phyloP scores from a whole-genome alignment of 2,888 invertebrate genomes.

The Steinernema scapterisci region DNA sequence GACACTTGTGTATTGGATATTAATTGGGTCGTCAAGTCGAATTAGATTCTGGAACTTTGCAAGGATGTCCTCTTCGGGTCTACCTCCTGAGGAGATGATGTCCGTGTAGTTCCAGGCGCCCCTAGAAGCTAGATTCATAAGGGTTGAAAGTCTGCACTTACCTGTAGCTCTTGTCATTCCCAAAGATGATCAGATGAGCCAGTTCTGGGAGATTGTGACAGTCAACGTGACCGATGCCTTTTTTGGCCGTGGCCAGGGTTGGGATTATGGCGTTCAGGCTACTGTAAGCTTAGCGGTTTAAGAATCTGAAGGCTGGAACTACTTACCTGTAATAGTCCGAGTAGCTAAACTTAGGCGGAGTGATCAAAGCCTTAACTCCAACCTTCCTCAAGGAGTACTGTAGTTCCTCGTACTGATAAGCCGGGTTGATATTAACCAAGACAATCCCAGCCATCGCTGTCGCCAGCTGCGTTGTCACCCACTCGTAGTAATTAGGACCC shows the following conservation, averaged over 20 bases:
- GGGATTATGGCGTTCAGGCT: slow-evolving; percentile 36
- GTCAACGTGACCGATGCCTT: slow-evolving; percentile 48
- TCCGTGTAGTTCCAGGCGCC: slow-evolving; percentile 70
- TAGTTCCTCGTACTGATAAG: slow-evolving; percentile 76
- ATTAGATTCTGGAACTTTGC: slow-evolving; percentile 72
- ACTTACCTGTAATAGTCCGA: slow-evolving; percentile 74
- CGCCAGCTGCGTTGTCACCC: slow-evolving; percentile 77
- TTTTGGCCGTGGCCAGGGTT: slow-evolving; percentile 28
- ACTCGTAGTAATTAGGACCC: slow-evolving; percentile 79
- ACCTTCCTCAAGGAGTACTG: slow-evolving; percentile 78
- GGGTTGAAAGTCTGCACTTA: no score
- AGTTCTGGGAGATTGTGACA: slow-evolving; percentile 67
- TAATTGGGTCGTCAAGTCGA: slow-evolving; percentile 76
- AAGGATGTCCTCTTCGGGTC: slow-evolving; percentile 63
- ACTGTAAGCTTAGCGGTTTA: not conserved
- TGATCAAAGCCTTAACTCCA: slow-evolving; percentile 74
- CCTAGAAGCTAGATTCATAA: slow-evolving; percentile 43
- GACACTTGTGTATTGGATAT: slow-evolving; percentile 72
- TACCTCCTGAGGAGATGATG: slow-evolving; percentile 68
- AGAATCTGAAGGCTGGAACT: not conserved
- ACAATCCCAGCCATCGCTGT: slow-evolving; percentile 77
- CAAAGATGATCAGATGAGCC: slow-evolving; percentile 72
- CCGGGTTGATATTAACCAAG: slow-evolving; percentile 79
- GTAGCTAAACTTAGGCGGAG: slow-evolving; percentile 74
- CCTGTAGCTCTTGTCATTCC: slow-evolving; percentile 51